phyloP scores from a whole-genome alignment of 2,113 vertebrate genomes.

The Stomatorhinus ivindoensis region DNA sequence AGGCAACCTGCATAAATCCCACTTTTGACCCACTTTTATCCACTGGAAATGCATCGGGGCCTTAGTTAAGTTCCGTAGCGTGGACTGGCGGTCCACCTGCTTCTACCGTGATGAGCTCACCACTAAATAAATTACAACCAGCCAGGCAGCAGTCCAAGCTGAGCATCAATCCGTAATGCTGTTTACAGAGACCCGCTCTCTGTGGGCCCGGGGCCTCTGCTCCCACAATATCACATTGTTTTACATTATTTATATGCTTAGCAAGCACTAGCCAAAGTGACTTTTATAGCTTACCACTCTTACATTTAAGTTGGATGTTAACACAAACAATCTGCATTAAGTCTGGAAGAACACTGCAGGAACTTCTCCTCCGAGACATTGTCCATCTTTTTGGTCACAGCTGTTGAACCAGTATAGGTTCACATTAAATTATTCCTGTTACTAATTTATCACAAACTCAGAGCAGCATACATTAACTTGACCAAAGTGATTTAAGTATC shows the following conservation, averaged over 20 bases:
- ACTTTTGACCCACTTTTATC: constrained; percentile 1
- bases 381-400: not conserved
- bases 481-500: not conserved
- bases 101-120: not conserved
- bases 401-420: not conserved
- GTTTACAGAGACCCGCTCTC: constrained; percentile 1
- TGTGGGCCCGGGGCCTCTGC: not conserved
- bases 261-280: not conserved
- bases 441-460: not conserved
- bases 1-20: not conserved
- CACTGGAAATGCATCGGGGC: not conserved
- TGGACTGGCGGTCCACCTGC: not conserved
- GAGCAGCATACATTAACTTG: not conserved
- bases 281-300: not conserved
- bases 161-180: constrained; percentile 18
- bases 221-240: not conserved
- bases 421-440: not conserved
- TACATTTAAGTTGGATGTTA: not conserved
- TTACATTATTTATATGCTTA: constrained; percentile 5
- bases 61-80: not conserved
- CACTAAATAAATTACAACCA: constrained; percentile 3
- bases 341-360: not conserved
- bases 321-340: not conserved
- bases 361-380: not conserved
- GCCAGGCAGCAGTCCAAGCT: not conserved